Evolutionary conservation across 2,888 invertebrate species (phyloP), one percentile per base, ranked within the genome.

Genomic region (Pheosia gnoma): DNA sequence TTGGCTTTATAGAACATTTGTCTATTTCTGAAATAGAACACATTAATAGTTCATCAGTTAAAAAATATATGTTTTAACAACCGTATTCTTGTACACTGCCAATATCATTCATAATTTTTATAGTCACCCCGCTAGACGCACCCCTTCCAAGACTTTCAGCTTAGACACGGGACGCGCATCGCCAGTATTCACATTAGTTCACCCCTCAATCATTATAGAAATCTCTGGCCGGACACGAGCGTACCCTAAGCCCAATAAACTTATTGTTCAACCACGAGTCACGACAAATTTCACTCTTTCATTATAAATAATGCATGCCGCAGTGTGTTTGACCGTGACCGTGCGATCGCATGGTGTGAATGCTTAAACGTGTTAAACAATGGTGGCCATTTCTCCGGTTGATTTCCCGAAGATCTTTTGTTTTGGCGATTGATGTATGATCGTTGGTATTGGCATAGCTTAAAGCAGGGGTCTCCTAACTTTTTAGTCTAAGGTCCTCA

Each of bases 211-310:
- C 25, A 45, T 54, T 54, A 54, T n/a, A 38, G 43, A 57, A 36
- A 43, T 39, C 41, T 56, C 62, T 38, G 67, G 45, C 66, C 67
- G 69, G 68, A 75, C 53, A 60, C 65, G 61, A 57, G 10, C 43
- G 60, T n/a, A 49, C 57, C 67, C 71, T 70, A 73, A 72, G 71
- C 60, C 61, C 72, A 79, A 80, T 79, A 78, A 79, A 78, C 70
- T 76, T 74, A 80, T 80, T 77, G 80, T 78, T 72, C 68, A 62
- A 75, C 41, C 9, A 38, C 37, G 4, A 10, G 25, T 39, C 41
- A 59, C 57, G 51, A 74, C 74, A 84, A 83, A 85, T 92, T 91
- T 91, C 91, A 91, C 91, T 91, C 83, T 87, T 86, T 83, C 85
- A 60, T 75, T 79, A 88, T 91, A 86, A 88, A 92, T 91, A 89